These are phyloP conservation scores for Limnephilus marmoratus DNA, from an alignment of 2,888 invertebrate species.

Conservation along the genomic window DNA sequence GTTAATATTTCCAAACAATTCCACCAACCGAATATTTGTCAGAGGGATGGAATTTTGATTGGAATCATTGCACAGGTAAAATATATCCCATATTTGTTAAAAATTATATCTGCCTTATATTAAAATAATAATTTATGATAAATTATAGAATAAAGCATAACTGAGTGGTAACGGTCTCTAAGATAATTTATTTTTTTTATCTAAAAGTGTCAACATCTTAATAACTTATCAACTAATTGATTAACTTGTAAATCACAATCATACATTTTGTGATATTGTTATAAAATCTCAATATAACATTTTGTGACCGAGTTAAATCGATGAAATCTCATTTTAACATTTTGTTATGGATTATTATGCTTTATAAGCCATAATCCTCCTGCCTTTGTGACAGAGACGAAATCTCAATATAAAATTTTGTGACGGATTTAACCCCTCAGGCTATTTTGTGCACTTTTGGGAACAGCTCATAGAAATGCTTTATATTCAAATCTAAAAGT, in stretches of 20 bases:
- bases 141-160: conserved; percentile 2
- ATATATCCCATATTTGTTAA: not conserved
- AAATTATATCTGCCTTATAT: not conserved
- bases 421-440: not conserved
- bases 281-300: not conserved
- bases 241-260: conserved; percentile 7
- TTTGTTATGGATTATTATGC: not conserved
- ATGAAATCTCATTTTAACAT: not conserved
- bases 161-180: conserved; percentile 5
- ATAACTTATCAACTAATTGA: not conserved
- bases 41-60: not conserved
- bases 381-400: no score
- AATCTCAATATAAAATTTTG: no score
- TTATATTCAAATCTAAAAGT: no score
- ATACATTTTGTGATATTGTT: not conserved
- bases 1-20: not conserved
- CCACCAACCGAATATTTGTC: not conserved
- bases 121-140: not conserved
- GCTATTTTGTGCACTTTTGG: no score
- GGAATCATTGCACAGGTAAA: not conserved
- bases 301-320: conserved; percentile 5
- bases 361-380: no score
- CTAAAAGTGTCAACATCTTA: not conserved
- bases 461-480: no score
- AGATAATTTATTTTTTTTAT: conserved; percentile 7